phyloP scores from a whole-genome alignment of 2,113 vertebrate species.

The Synchiropus splendidus region DNA sequence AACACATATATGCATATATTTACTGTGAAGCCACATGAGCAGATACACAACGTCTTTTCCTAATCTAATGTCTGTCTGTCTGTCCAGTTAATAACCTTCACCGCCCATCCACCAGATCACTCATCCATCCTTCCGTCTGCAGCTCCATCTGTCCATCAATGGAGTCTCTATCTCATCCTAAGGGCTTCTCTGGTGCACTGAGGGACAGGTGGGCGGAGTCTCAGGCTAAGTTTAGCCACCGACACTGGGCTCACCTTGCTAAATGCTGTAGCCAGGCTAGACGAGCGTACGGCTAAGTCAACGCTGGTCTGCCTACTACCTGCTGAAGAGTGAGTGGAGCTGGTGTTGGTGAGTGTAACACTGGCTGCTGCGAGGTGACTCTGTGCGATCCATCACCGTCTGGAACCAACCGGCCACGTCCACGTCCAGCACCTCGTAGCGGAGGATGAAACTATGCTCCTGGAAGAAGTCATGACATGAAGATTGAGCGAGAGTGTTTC shows the following conservation, averaged over 20 bases:
- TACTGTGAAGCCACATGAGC: too few species aligned
- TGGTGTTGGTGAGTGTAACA: constrained; percentile 87
- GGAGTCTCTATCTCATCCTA: constrained; percentile 4
- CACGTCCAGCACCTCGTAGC: constrained; percentile 84
- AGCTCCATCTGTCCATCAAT: constrained; percentile 11
- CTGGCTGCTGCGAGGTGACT: constrained; percentile 84
- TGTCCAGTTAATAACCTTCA: too few species aligned
- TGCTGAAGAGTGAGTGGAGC: constrained; percentile 88
- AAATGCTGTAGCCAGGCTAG: constrained; percentile 47
- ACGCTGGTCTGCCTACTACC: constrained; percentile 68
- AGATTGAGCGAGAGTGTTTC: not conserved
- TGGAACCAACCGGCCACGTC: constrained; percentile 96
- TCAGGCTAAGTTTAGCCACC: constrained; percentile 31
- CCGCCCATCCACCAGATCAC: too few species aligned
- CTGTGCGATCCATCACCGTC: constrained; percentile 88
- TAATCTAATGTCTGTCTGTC: constrained; percentile 30
- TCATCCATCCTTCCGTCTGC: constrained; percentile 16
- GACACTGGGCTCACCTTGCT: not conserved
- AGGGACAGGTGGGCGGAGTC: constrained; percentile 21
- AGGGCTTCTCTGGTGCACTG: constrained; percentile 34
- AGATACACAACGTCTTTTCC: too few species aligned
- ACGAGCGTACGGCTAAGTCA: constrained; percentile 32
- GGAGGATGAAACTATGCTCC: constrained; percentile 90
- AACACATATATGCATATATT: too few species aligned
- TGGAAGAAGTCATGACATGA: constrained; percentile 23